Percentiles rank a stretch among this genome's conserved stretches.
Conservation (phyloP, 1,140 invertebrate species). For the Tetragonula clypearis region DNA sequence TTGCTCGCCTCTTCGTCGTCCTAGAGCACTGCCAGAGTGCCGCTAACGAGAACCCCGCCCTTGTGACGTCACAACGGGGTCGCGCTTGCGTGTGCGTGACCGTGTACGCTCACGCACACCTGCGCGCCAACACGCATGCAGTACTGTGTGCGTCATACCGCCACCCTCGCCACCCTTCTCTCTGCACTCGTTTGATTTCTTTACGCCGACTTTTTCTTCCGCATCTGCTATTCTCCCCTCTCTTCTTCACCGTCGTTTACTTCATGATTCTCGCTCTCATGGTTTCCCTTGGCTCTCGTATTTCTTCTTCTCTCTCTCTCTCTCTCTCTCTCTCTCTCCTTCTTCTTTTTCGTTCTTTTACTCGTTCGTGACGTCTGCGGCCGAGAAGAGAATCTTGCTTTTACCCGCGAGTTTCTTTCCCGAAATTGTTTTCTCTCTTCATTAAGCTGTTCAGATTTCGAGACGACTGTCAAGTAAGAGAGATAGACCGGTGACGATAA, state of each 20-base stretch:
- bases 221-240: not conserved
- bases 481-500: too few relatives aligned
- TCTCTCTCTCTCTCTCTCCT: not conserved
- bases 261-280: too few relatives aligned
- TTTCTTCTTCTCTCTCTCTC: too few relatives aligned
- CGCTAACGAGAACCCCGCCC: conserved; percentile 80
- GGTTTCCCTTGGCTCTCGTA: not conserved
- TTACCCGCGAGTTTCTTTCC: not conserved
- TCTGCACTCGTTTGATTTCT: conserved; percentile 18
- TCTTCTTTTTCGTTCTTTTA: not conserved
- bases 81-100: conserved; percentile 69
- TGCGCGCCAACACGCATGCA: conserved; percentile 11
- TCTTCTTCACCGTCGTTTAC: too few relatives aligned
- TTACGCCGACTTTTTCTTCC: conserved; percentile 17
- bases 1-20: conserved; percentile 70
- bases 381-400: not conserved
- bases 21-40: conserved; percentile 61
- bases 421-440: not conserved
- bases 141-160: conserved; percentile 15
- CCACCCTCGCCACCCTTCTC: not conserved
- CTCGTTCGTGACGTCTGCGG: not conserved
- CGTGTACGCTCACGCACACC: conserved; percentile 45
- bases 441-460: not conserved
- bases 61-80: conserved; percentile 76
- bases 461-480: too few relatives aligned